Evolutionary conservation across 1,140 invertebrate genomes (phyloP), one percentile per base, ranked within the genome.

Genomic region (Heliconius melpomene): DNA sequence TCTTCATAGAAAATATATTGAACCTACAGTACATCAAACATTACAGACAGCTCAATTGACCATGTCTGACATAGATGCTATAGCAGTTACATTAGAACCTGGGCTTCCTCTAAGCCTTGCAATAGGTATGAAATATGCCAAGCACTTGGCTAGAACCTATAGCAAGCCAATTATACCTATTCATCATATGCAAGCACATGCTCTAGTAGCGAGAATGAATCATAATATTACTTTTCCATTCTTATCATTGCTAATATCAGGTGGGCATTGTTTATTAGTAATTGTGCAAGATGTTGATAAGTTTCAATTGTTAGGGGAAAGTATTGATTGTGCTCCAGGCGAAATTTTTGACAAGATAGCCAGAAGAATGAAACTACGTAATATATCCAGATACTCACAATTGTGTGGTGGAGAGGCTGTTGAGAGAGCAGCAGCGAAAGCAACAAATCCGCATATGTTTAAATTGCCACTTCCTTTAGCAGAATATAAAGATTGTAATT

Each of bases 151-250:
- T 13, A 94, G 95, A 77, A 91, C 95, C 75, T 95, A 96, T 85
- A 95, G 96, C 1, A 98, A 98, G 93, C 98, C 98, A 3, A 95
- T 99, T 80, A 98, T 99, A 88, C 98, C 98, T 0, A 98, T 99
- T 86, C 99, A 99, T 95, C 99, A 99, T 85, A 99, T 99, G 99
- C 97, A 99, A 95, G 99, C 99, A 7, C 99, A 99, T 96, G 98
- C 99, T 32, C 92, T 99, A 74, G 98, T 97, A 52, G 96, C 96
- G 13, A 95, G 98, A 91, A 97, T 99, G 89, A 90, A 95, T 79
- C 80, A 93, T 83, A 79, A 84, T 74, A 95, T 99, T 72, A 90
- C 96, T 74, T 99, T 98, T 95, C 99, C 99, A 77, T 99, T 97
- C 95, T 94, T 99, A 57, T 97, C 97, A 18, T 91, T 99, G 18